Evolutionary conservation across 37 sponge, comb jelly and placozoan genomes (phyloP).

Genomic region (Beroe ovata): DNA sequence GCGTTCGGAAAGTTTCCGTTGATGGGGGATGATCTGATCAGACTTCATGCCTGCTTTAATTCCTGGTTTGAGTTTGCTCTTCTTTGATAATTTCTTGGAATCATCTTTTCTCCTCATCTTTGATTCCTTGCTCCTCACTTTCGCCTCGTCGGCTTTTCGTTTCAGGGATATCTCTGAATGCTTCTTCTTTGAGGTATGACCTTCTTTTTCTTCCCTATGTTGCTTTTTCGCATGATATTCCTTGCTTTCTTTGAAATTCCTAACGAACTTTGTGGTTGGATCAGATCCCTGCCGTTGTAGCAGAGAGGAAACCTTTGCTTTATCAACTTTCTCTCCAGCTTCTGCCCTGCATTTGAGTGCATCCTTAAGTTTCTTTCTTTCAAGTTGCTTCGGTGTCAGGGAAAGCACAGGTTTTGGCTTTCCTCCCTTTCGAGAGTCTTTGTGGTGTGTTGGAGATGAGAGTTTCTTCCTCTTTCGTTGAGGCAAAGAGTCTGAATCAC

Average conservation of each 20-base stretch:
- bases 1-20: background rate
- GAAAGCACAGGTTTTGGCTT: background rate
- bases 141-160: background rate
- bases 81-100: background rate
- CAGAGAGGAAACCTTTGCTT: background rate
- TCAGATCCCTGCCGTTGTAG: background rate
- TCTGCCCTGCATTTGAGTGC: background rate
- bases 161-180: background rate
- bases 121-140: background rate
- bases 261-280: background rate
- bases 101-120: background rate
- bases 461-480: slow-evolving; percentile 17
- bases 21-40: slow-evolving; percentile 35
- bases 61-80: slow-evolving; percentile 9
- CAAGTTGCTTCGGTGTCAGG: background rate
- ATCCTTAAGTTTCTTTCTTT: background rate
- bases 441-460: background rate
- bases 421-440: background rate
- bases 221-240: background rate
- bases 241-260: background rate
- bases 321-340: background rate
- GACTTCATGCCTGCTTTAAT: slow-evolving; percentile 3
- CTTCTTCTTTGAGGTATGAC: background rate
- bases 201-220: background rate
- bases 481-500: background rate